Evolutionary conservation across 2,797 vertebrate species (phyloP).

Genomic region (Parauchenoglanis ngamensis): DNA sequence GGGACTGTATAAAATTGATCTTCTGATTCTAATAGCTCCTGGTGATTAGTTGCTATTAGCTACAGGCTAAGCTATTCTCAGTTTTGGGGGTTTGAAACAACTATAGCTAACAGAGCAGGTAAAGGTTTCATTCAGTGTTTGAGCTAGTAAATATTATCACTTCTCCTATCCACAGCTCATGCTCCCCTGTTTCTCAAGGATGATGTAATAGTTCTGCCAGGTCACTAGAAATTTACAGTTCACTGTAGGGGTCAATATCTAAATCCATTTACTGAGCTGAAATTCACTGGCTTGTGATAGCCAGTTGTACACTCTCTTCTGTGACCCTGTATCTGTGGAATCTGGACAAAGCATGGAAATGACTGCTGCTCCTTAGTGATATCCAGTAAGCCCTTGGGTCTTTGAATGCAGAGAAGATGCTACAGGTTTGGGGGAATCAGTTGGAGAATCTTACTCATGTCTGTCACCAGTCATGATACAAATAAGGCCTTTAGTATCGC

Average conservation of each 20-base stretch:
- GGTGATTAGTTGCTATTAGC: neutral
- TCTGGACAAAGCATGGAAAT: too few relatives aligned
- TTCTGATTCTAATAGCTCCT: neutral
- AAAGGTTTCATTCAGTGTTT: neutral
- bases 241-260: neutral
- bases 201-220: neutral
- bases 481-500: neutral
- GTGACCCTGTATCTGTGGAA: neutral
- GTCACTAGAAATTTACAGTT: neutral
- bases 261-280: neutral
- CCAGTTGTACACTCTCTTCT: neutral
- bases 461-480: neutral
- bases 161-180: neutral
- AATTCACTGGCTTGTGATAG: neutral
- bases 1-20: neutral
- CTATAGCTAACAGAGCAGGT: neutral
- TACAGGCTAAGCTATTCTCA: neutral
- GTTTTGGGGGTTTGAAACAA: neutral
- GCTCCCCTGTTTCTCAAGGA: neutral
- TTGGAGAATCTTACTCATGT: neutral
- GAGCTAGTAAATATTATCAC: neutral
- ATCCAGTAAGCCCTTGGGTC: neutral
- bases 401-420: neutral
- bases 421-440: neutral
- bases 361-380: neutral